Evolutionary conservation across 2,888 invertebrate species (phyloP).

Genomic region (Polymixis lichenea): DNA sequence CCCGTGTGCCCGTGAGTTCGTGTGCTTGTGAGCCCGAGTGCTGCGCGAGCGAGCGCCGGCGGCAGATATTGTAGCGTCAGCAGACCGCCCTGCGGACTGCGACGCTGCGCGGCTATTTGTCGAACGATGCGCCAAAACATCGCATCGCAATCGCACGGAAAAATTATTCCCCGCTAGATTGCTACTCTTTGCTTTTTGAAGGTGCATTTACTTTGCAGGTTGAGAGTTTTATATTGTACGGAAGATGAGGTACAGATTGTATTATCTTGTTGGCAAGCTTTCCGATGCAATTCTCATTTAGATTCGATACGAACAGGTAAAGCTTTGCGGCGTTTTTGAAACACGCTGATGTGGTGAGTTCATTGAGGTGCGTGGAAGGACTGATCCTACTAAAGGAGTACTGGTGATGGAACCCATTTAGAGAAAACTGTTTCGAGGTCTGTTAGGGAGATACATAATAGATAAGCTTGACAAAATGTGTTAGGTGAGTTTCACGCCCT

Average conservation of each 20-base stretch:
- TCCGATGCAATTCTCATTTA: slow-evolving; percentile 84
- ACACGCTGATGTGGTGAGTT: slow-evolving; percentile 34
- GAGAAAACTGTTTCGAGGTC: slow-evolving; percentile 59
- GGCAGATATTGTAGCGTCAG: slow-evolving; percentile 86
- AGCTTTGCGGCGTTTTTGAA: slow-evolving; percentile 52
- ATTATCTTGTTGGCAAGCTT: slow-evolving; percentile 88
- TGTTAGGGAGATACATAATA: slow-evolving; percentile 62
- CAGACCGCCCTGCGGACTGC: slow-evolving; percentile 86
- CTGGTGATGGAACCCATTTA: slow-evolving; percentile 49
- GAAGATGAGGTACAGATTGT: slow-evolving; percentile 85
- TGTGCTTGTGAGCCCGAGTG: slow-evolving; percentile 30
- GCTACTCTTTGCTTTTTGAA: slow-evolving; percentile 86
- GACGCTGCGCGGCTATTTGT: slow-evolving; percentile 84
- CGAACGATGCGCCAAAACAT: slow-evolving; percentile 90
- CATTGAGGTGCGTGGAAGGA: slow-evolving; percentile 23
- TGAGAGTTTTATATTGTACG: slow-evolving; percentile 85
- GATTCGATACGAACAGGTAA: slow-evolving; percentile 77
- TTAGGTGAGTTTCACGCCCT: slow-evolving; percentile 66
- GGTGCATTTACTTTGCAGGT: slow-evolving; percentile 85
- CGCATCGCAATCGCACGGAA: slow-evolving; percentile 88
- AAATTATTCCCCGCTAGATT: slow-evolving; percentile 87
- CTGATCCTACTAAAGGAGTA: slow-evolving; percentile 35
- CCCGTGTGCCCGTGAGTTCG: slow-evolving; percentile 65
- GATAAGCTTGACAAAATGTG: slow-evolving; percentile 70
- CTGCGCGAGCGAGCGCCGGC: slow-evolving; percentile 73